Evolutionary conservation across 2,113 vertebrate genomes (phyloP), one percentile per base, ranked within the genome.

Genomic region (Clarias macrocephalus): DNA sequence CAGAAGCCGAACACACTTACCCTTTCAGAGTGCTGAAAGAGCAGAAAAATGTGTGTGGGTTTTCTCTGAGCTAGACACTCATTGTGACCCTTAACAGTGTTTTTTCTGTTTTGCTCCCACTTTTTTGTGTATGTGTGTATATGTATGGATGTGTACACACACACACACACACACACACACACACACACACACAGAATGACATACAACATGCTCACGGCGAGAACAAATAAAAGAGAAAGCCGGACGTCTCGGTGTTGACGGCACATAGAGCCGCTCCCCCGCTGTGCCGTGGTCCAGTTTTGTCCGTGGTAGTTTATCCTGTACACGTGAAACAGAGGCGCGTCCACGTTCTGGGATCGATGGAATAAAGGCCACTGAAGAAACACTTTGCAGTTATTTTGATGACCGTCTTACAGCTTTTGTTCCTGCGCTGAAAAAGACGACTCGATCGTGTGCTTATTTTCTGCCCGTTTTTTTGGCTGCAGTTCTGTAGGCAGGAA

Each of bases 21-120:
- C 56, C 76, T 85, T 80, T 80, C 25, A 73, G 80, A 85, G 77
- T 82, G 73, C 80, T 75, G 89, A 89, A 72, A 59, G 37, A 54
- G 54, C 83, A 82, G 66, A 85, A 62, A 83, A 62, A 33, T 52
- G 33, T 28, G 60, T 13, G 60, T 84, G 54, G 83, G 9, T 42
- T 37, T 48, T 42, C 57, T 65, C 9, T 79, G 48, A 42, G n/a
- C 52, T 21, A 70, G 82, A 56, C 62, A 13, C 63, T 37, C 65
- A 73, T 57, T 54, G 54, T 81, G 54, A 88, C 75, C 65, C 82
- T 21, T n/a, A 30, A 83, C 25, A 56, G 72, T 54, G 12, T 65
- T 83, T 48, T 54, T 66, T 52, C 30, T 23, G 19, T 72, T 72
- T 84, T 13, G 2, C 18, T 33, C 48, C 30, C 57, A 65, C 33